phyloP scores from a whole-genome alignment of 2,888 invertebrate species.

The Caenorhabditis sp. region DNA sequence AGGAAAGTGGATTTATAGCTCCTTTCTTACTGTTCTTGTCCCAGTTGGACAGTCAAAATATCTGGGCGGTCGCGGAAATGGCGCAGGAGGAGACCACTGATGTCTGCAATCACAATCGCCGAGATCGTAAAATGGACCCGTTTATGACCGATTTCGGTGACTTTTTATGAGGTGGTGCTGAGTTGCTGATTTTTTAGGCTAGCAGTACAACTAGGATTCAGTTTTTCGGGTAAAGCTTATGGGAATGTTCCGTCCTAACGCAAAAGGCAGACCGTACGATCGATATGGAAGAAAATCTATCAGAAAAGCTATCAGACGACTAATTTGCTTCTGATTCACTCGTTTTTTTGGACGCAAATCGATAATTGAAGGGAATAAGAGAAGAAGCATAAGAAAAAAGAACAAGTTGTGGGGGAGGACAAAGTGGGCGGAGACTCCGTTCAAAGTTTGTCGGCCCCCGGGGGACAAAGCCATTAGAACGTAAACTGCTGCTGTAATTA shows the following conservation, averaged over 20 bases:
- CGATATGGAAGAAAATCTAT: not conserved
- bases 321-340: not conserved
- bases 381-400: conserved; percentile 12
- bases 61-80: conserved; percentile 35
- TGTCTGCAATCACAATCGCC: conserved; percentile 47
- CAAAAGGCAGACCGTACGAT: too few relatives aligned
- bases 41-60: conserved; percentile 27
- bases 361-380: conserved; percentile 9
- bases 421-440: not conserved
- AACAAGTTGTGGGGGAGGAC: too few relatives aligned
- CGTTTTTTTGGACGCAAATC: not conserved
- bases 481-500: conserved; percentile 42
- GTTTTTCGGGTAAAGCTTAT: too few relatives aligned
- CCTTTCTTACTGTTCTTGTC: conserved; percentile 5
- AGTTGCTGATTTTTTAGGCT: conserved; percentile 36
- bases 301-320: not conserved
- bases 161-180: conserved; percentile 49
- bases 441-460: conserved; percentile 26
- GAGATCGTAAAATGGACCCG: conserved; percentile 47
- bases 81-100: conserved; percentile 26
- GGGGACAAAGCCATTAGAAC: conserved; percentile 48
- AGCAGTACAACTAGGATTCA: too few relatives aligned
- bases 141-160: conserved; percentile 22
- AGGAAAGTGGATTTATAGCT: conserved; percentile 36
- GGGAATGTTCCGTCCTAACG: too few relatives aligned